phyloP scores from a whole-genome alignment of 2,888 invertebrate genomes.

The Villa cingulata region DNA sequence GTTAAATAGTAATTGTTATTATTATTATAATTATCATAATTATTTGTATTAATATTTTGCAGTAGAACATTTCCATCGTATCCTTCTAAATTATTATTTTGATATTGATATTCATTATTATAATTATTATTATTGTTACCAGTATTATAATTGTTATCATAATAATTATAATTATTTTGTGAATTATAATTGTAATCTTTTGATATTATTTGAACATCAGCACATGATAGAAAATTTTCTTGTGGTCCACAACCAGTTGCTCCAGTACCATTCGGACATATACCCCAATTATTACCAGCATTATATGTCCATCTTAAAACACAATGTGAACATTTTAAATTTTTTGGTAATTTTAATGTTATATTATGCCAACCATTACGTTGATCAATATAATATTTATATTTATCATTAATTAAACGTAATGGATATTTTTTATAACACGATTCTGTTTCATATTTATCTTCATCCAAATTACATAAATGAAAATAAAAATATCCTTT shows the following conservation, averaged over 20 bases:
- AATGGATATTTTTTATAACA: constrained; percentile 38
- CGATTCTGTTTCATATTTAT: constrained; percentile 37
- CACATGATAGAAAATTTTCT: constrained; percentile 36
- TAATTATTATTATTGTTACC: too few relatives aligned
- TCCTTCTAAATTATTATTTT: too few relatives aligned
- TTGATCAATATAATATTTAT: constrained; percentile 14
- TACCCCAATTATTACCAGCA: constrained; percentile 37
- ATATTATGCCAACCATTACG: constrained; percentile 24
- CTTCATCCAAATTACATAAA: constrained; percentile 38
- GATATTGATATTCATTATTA: too few relatives aligned
- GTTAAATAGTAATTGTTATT: too few relatives aligned
- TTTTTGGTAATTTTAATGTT: constrained; percentile 32
- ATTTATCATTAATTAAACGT: constrained; percentile 23
- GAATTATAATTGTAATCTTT: not conserved
- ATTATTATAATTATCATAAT: too few relatives aligned
- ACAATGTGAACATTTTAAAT: constrained; percentile 40
- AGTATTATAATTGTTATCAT: too few relatives aligned
- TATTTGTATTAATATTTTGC: too few relatives aligned
- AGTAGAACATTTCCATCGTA: too few relatives aligned
- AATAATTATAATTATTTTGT: too few relatives aligned
- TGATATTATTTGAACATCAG: constrained; percentile 26
- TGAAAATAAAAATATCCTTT: constrained; percentile 38
- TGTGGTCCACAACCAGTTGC: constrained; percentile 36
- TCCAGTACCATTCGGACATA: constrained; percentile 26
- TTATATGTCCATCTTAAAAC: constrained; percentile 43